A percentile compares a stretch with the other conserved stretches of the same genome.
Conservation (phyloP, 2,113 vertebrate species). For the Polypterus senegalus region DNA sequence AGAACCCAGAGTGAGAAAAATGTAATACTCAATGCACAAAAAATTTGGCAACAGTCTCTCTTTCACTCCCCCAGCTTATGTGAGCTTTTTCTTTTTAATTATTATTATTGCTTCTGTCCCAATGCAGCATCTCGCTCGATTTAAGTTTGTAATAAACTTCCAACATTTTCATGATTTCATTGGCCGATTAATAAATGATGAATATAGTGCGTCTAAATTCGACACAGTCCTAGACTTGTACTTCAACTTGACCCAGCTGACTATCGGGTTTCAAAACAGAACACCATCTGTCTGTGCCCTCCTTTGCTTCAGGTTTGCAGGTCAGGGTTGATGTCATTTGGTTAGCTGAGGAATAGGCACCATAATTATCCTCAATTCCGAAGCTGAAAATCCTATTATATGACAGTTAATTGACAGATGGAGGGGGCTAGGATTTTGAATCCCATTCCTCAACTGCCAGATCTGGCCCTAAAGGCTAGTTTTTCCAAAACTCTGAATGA, state of each 20-base stretch:
- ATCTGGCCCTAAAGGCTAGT: conserved; percentile 37
- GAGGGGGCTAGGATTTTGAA: conserved; percentile 44
- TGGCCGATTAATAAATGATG: background rate
- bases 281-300: conserved; percentile 66
- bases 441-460: conserved; percentile 53
- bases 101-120: no score
- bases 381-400: conserved; percentile 64
- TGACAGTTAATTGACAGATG: conserved; percentile 59
- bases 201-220: background rate
- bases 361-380: conserved; percentile 65
- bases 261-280: conserved; percentile 58
- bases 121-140: no score
- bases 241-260: conserved; percentile 64
- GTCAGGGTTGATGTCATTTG: conserved; percentile 57
- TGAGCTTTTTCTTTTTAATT: no score
- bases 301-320: conserved; percentile 43
- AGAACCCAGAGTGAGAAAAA: no score
- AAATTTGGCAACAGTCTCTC: no score
- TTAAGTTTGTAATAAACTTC: no score
- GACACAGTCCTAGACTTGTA: conserved; percentile 45
- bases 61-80: no score
- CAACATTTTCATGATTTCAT: background rate
- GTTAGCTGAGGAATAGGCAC: conserved; percentile 59
- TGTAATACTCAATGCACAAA: no score
- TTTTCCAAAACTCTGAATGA: conserved; percentile 40